Conservation (phyloP, 2,113 vertebrate genomes). For the Nothocercus julius region DNA sequence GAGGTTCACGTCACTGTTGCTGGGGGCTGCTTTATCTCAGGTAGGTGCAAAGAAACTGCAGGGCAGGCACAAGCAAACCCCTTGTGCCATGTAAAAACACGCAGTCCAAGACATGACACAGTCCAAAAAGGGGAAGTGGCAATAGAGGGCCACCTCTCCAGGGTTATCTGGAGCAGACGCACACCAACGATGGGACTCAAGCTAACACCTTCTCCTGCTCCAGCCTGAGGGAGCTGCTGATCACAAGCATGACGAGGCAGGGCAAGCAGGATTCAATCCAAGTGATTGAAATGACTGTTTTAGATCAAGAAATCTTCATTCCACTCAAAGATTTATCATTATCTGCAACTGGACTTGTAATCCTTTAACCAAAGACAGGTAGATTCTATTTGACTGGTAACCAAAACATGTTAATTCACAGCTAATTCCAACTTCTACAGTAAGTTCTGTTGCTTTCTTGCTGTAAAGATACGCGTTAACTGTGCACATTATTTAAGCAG, state of each 20-base stretch:
- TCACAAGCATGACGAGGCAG: neutral
- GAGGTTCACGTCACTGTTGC: neutral
- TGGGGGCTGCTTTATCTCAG: neutral
- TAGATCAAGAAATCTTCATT: neutral
- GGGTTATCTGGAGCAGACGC: neutral
- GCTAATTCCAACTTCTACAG: neutral
- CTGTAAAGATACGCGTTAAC: neutral
- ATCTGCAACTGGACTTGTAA: neutral
- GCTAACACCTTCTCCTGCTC: neutral
- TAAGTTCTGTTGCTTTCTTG: neutral
- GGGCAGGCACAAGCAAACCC: neutral
- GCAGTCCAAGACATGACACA: accelerated
- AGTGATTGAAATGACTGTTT: neutral
- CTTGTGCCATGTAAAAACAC: neutral
- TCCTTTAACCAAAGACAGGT: neutral
- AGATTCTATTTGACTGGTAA: neutral
- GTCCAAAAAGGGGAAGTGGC: neutral
- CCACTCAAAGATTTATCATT: neutral
- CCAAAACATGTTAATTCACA: neutral
- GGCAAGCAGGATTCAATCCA: neutral
- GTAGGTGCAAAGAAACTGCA: neutral
- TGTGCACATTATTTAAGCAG: neutral
- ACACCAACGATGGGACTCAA: neutral
- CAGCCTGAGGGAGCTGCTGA: neutral
- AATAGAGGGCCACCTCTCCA: neutral